A percentile compares a stretch with the other conserved stretches of the same genome.
Evolutionary conservation across 2,888 invertebrate species (phyloP).

Genomic region (Oxycera nigricornis): DNA sequence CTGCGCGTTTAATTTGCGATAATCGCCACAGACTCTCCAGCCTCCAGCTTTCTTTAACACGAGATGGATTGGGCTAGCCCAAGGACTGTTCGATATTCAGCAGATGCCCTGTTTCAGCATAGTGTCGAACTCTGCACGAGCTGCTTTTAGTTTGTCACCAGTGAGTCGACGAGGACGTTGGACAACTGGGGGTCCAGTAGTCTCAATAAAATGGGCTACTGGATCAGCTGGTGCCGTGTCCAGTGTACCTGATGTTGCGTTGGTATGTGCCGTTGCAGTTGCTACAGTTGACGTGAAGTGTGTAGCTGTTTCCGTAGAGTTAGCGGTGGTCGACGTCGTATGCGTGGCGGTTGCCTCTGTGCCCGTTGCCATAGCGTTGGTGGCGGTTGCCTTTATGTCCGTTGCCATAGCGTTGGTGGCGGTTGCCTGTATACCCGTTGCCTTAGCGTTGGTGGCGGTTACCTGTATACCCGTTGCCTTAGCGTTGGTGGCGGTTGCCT

Average conservation of each 20-base stretch:
- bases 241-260: neutral
- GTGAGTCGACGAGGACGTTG: conserved; percentile 1
- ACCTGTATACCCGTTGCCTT: neutral
- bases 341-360: neutral
- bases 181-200: conserved; percentile 2
- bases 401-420: neutral
- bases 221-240: neutral
- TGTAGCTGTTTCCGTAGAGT: neutral
- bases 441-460: neutral
- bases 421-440: neutral
- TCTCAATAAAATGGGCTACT: conserved; percentile 6
- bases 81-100: conserved; percentile 55
- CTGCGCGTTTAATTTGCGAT: conserved; percentile 54
- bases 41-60: conserved; percentile 46
- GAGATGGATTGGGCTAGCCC: conserved; percentile 56
- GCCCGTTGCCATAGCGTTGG: neutral
- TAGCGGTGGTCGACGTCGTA: neutral
- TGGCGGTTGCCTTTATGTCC: neutral
- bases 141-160: neutral
- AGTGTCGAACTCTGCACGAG: conserved; percentile 11
- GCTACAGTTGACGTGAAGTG: neutral
- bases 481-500: neutral
- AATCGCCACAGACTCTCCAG: conserved; percentile 55
- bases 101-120: conserved; percentile 54
- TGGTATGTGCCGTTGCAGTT: neutral